These are phyloP conservation scores for Leptestheria dahalacensis DNA, from an alignment of 1,140 invertebrate genomes.

Conservation along the genomic window DNA sequence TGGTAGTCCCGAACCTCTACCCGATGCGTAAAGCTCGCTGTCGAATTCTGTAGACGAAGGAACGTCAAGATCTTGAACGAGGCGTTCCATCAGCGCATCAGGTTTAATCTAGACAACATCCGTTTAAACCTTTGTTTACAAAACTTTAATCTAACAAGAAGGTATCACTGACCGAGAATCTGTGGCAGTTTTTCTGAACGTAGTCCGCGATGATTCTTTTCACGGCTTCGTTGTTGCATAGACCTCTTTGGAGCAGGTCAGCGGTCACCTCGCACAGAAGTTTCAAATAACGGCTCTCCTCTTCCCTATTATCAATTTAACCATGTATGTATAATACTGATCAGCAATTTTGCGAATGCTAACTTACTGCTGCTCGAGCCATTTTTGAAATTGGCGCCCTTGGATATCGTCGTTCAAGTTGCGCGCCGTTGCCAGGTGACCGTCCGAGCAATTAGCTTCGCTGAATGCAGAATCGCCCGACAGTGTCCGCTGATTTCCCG, in stretches of 20 bases:
- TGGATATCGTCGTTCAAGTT: background rate
- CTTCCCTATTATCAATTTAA: background rate
- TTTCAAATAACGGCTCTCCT: background rate
- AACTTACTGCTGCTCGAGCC: background rate
- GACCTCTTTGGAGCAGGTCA: slow-evolving; percentile 1
- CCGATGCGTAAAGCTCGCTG: background rate
- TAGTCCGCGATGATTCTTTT: background rate
- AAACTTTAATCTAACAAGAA: background rate
- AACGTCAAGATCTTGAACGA: background rate
- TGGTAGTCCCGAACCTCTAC: background rate
- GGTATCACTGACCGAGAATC: background rate
- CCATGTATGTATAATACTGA: background rate
- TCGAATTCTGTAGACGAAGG: background rate
- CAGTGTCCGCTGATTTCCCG: background rate
- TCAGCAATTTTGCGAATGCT: background rate
- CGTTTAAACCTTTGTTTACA: too few species aligned
- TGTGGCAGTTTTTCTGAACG: background rate
- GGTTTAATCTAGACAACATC: background rate
- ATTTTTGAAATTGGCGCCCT: background rate
- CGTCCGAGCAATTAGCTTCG: background rate
- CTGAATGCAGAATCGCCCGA: slow-evolving; percentile 2
- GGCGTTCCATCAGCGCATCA: background rate
- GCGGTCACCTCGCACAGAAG: background rate
- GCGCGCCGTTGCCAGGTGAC: background rate
- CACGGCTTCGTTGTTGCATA: slow-evolving; percentile 2